Evolutionary conservation across 2,888 invertebrate genomes (phyloP).

Genomic region (Penaeus monodon): DNA sequence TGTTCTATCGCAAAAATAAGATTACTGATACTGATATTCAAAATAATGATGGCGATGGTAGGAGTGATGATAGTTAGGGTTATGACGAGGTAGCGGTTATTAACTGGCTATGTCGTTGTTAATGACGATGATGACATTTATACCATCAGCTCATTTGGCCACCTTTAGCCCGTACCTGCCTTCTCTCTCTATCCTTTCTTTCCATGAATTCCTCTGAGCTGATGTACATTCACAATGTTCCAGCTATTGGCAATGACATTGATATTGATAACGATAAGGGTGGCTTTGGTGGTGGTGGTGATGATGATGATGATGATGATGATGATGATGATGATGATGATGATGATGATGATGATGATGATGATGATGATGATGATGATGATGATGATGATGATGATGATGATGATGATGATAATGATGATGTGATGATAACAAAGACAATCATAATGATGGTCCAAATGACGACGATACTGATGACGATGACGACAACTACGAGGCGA

Average conservation of each 20-base stretch:
- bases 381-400: background rate
- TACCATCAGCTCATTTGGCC: no score
- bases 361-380: slow-evolving; percentile 15
- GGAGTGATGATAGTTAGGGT: no score
- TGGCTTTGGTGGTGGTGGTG: background rate
- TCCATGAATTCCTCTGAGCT: no score
- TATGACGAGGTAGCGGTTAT: no score
- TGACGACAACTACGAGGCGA: background rate
- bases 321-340: background rate
- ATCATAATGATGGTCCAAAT: background rate
- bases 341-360: background rate
- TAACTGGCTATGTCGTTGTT: no score
- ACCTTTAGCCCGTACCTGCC: no score
- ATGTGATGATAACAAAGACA: background rate
- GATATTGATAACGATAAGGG: background rate
- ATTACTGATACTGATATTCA: no score
- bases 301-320: slow-evolving; percentile 5
- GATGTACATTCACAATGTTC: no score
- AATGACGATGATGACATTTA: no score
- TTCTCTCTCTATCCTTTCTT: no score
- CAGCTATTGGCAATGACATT: background rate
- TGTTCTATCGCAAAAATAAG: no score
- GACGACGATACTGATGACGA: background rate
- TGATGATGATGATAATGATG: slow-evolving; percentile 2
- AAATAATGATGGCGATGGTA: no score